A percentile compares a stretch with the other conserved stretches of the same genome.
These are phyloP conservation scores for Pterocles burchelli DNA, from an alignment of 2,113 vertebrate genomes.

Conservation along the genomic window DNA sequence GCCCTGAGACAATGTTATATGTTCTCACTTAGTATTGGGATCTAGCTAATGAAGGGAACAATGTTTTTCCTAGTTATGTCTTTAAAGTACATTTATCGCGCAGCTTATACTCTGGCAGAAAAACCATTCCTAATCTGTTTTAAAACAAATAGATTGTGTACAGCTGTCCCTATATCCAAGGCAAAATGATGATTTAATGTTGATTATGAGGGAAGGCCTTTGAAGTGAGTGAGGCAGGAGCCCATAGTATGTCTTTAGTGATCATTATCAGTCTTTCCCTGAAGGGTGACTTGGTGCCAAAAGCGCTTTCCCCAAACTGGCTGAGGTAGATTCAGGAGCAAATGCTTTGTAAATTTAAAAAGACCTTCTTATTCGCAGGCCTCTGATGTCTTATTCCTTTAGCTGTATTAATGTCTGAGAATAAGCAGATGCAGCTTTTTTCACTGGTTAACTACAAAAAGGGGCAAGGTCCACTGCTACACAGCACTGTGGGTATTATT, in stretches of 20 bases:
- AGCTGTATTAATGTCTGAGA: constrained; percentile 81
- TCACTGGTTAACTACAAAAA: constrained; percentile 70
- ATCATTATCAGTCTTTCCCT: constrained; percentile 83
- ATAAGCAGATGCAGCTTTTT: constrained; percentile 82
- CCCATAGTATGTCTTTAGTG: constrained; percentile 74
- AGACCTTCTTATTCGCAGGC: constrained; percentile 79
- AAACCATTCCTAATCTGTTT: constrained; percentile 79
- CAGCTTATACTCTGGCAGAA: constrained; percentile 72
- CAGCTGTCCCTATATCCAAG: constrained; percentile 78
- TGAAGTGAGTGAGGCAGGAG: constrained; percentile 79
- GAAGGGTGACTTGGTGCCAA: constrained; percentile 82
- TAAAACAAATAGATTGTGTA: constrained; percentile 86
- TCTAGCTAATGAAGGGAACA: neutral
- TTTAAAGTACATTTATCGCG: constrained; percentile 61
- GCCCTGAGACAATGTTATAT: neutral
- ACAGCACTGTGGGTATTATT: constrained; percentile 64
- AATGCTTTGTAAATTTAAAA: constrained; percentile 80
- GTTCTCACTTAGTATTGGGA: constrained; percentile 5
- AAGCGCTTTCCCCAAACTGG: constrained; percentile 76
- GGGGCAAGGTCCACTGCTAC: constrained; percentile 68
- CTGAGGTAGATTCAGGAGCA: constrained; percentile 80
- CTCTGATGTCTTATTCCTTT: constrained; percentile 84
- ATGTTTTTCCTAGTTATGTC: constrained; percentile 50
- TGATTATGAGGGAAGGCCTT: constrained; percentile 81
- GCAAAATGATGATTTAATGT: constrained; percentile 85